phyloP scores from a whole-genome alignment of 2,797 vertebrate species.

The Spea hammondii region DNA sequence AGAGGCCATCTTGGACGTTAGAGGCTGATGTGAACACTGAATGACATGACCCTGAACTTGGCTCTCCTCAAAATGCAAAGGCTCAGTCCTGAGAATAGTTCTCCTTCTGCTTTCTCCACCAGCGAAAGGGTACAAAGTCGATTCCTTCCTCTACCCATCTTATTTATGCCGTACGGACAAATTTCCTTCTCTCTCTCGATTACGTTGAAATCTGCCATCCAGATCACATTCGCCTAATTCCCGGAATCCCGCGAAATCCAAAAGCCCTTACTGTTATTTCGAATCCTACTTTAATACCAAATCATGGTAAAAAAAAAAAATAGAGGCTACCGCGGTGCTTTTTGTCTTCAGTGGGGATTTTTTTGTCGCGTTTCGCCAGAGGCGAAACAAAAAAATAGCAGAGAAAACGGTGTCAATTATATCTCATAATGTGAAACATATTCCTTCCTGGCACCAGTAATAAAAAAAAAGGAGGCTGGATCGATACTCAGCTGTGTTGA shows the following conservation, averaged over 20 bases:
- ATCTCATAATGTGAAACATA: slow-evolving; percentile 2
- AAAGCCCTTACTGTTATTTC: background rate
- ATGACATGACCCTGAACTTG: too few relatives aligned
- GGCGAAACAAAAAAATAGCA: background rate
- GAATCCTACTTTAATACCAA: background rate
- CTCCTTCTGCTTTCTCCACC: too few relatives aligned
- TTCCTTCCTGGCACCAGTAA: background rate
- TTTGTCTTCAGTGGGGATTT: slow-evolving; percentile 3
- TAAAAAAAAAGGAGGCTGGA: slow-evolving; percentile 1
- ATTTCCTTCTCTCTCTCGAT: too few relatives aligned
- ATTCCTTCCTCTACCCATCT: too few relatives aligned
- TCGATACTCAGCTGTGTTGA: background rate
- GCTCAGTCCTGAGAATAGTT: too few relatives aligned
- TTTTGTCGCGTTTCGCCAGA: background rate
- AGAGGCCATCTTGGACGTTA: too few relatives aligned
- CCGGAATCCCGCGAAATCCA: background rate
- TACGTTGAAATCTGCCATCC: background rate
- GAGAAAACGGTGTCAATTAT: background rate
- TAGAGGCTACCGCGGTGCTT: background rate
- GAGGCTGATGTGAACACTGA: too few relatives aligned
- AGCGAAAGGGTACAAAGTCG: too few relatives aligned
- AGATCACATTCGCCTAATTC: background rate
- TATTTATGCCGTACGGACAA: too few relatives aligned
- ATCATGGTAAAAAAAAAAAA: background rate
- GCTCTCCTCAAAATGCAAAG: too few relatives aligned